These are phyloP conservation scores for Zoanthus solanderi DNA, from an alignment of 92 coral and sea anemone genomes.

Conservation along the genomic window DNA sequence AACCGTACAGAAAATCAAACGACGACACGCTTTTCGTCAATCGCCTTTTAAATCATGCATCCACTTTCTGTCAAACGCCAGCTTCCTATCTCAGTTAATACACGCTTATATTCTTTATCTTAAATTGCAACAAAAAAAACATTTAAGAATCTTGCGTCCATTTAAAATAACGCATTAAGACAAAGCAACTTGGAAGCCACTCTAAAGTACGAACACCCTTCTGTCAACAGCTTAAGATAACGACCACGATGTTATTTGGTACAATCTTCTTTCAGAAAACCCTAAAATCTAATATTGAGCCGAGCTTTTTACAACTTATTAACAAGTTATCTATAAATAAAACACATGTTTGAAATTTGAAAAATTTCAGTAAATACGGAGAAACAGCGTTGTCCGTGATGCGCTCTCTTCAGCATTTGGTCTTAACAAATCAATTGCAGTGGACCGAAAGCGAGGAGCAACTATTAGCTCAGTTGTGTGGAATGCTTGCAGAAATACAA, in stretches of 20 bases:
- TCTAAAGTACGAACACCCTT: not conserved
- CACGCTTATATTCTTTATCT: conserved; percentile 16
- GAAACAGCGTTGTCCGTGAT: conserved; percentile 42
- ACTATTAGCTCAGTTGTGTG: not conserved
- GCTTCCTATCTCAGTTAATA: not conserved
- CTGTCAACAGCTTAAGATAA: conserved; percentile 8
- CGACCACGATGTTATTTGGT: conserved; percentile 2
- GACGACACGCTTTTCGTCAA: conserved; percentile 2
- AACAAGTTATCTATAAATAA: not conserved
- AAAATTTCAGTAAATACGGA: too few relatives aligned
- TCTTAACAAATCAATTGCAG: not conserved
- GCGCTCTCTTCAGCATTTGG: conserved; percentile 32
- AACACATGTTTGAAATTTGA: too few relatives aligned
- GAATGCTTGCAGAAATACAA: conserved; percentile 30
- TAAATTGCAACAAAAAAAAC: conserved; percentile 16
- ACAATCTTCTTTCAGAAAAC: conserved; percentile 14
- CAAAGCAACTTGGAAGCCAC: not conserved
- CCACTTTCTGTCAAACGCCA: conserved; percentile 41
- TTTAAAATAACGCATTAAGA: not conserved
- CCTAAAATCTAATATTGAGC: not conserved
- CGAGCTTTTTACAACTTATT: not conserved
- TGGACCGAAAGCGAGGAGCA: not conserved
- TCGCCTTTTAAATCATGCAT: conserved; percentile 25
- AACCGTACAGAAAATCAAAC: not conserved
- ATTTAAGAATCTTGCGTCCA: not conserved